These are phyloP conservation scores for Sinelater perroti DNA, from an alignment of 2,888 invertebrate species.

Conservation along the genomic window DNA sequence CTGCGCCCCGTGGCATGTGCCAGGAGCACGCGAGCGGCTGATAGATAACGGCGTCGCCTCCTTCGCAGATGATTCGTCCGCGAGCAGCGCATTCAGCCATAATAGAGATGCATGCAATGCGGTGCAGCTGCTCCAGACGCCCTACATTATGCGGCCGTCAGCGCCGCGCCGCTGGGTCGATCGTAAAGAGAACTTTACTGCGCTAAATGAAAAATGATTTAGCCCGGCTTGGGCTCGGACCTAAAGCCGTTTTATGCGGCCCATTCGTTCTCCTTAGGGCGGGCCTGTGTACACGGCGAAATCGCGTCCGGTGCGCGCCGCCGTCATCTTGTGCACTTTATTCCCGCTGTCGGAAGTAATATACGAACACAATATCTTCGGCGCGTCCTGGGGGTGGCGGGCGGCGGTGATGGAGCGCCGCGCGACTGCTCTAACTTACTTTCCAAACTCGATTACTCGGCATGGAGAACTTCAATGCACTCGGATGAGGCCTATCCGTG, in stretches of 20 bases:
- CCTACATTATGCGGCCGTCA: constrained; percentile 30
- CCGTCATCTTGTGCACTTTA: constrained; percentile 32
- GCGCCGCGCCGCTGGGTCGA: constrained; percentile 21
- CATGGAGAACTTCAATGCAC: constrained; percentile 42
- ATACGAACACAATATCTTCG: constrained; percentile 34
- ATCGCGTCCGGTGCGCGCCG: constrained; percentile 13
- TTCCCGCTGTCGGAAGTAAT: constrained; percentile 31
- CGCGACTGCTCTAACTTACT: constrained; percentile 38
- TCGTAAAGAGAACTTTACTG: constrained; percentile 26
- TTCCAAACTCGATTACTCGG: constrained; percentile 43
- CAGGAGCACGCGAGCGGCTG: constrained; percentile 27
- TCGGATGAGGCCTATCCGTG: constrained; percentile 39
- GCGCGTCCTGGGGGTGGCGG: constrained; percentile 19
- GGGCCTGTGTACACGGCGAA: constrained; percentile 22
- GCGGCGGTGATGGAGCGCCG: constrained; percentile 34
- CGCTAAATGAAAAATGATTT: constrained; percentile 31
- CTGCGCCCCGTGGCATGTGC: constrained; percentile 37
- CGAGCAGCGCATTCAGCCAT: constrained; percentile 28
- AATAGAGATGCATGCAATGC: constrained; percentile 36
- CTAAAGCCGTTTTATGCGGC: not conserved
- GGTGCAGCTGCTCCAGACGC: constrained; percentile 35
- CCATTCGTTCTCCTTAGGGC: constrained; percentile 8
- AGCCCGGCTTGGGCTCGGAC: constrained; percentile 1
- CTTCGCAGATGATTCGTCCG: constrained; percentile 30
- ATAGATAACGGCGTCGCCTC: constrained; percentile 33